phyloP scores from a whole-genome alignment of 2,888 invertebrate genomes.

The Acleris holmiana region DNA sequence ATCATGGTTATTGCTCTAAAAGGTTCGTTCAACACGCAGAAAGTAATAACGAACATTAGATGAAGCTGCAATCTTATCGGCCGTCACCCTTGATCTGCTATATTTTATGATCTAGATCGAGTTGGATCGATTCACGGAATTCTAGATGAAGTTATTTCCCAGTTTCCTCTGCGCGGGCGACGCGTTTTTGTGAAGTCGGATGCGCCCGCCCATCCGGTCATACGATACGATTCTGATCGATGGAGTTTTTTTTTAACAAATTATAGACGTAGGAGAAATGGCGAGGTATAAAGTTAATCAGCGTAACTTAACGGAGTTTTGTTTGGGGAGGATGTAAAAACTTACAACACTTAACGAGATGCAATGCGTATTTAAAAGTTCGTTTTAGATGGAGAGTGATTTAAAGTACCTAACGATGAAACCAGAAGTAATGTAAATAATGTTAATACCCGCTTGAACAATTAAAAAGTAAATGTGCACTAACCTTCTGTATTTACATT shows the following conservation, averaged over 20 bases:
- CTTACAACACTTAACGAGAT: no score
- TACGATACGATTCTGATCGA: slow-evolving; percentile 24
- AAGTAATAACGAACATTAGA: slow-evolving; percentile 1
- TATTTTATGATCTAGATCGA: slow-evolving; percentile 4
- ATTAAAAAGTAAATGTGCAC: no score
- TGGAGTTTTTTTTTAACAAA: slow-evolving; percentile 36
- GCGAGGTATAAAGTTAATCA: neutral
- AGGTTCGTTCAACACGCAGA: neutral
- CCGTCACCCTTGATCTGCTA: neutral
- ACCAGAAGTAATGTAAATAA: no score
- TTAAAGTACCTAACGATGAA: no score
- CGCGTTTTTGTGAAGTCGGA: slow-evolving; percentile 38
- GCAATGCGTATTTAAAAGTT: no score
- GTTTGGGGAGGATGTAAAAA: no score
- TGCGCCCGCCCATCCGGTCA: slow-evolving; percentile 35
- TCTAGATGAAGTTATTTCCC: slow-evolving; percentile 36
- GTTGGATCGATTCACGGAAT: slow-evolving; percentile 17
- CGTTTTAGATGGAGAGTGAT: no score
- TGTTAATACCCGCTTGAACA: no score
- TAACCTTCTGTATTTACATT: no score
- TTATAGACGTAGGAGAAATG: slow-evolving; percentile 20
- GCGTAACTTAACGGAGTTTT: neutral
- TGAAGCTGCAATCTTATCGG: neutral
- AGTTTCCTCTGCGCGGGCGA: slow-evolving; percentile 31
- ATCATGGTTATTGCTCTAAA: neutral